Base-by-base conservation (phyloP, 2,888 invertebrate species). In the Drosophila tripunctata region DNA sequence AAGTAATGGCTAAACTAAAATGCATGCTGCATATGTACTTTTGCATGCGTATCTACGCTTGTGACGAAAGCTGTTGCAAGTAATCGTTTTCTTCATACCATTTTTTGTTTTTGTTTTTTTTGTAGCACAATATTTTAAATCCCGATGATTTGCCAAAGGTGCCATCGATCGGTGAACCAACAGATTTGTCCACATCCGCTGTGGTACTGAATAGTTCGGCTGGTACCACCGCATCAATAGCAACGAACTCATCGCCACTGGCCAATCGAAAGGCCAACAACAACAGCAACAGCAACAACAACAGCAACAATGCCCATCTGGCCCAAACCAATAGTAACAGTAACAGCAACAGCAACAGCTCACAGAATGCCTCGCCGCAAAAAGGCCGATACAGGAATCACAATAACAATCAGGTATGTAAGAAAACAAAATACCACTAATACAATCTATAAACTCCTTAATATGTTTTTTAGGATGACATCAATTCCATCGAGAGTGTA, bases 401-500 rank as follows among this genome's bases (percentile, higher is more conserved):
- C 38, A 89, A 88, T 65, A 89, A 89, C 30, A 89, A 88, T 64
- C 89, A 89, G 81, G 89, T 87, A 31, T 27, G 15, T 21, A n/a
- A n/a, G n/a, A n/a, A n/a, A n/a, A n/a, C n/a, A n/a, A n/a, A n/a
- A n/a, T n/a, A n/a, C n/a, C n/a, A n/a, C n/a, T n/a, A n/a, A n/a
- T 17, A 27, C 7, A 14, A 10, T 15, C 22, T 6, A 12, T 12
- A 10, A 21, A 5, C 5, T 17, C 22, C n/a, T 5, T 17, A 31
- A 41, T 55, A 45, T 12, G 3, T 14, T 21, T 4, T 15, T 7
- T 48, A 90, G 91, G 88, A 88, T 66, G 90, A 90, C 61, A 86
- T 90, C 38, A 90, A 90, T 69, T 90, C 90, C 1, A 90, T 90
- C 41, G 89, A 91, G 61, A 90, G 90, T 73, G 73, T 90, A 54